A percentile compares a stretch with the other conserved stretches of the same genome.
Evolutionary conservation across 2,888 invertebrate species (phyloP).

Genomic region (Tetheella fluctuosa): DNA sequence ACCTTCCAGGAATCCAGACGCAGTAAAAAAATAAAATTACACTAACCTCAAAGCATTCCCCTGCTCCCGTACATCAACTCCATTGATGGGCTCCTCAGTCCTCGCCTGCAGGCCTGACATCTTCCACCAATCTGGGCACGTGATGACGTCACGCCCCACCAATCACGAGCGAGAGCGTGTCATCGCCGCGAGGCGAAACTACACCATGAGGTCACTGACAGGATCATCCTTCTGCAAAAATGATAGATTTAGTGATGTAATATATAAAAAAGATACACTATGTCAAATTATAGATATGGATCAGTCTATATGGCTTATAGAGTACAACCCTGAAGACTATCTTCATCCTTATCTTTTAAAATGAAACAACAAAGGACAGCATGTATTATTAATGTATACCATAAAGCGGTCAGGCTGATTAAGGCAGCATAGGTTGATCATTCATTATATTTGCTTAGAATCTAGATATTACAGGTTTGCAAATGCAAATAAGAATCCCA

Average conservation of each 20-base stretch:
- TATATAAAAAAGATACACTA: not conserved
- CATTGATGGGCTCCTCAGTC: constrained; percentile 73
- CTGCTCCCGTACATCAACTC: constrained; percentile 78
- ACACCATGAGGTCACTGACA: constrained; percentile 20
- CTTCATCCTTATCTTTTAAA: not conserved
- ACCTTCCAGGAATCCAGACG: not conserved
- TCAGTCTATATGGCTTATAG: too few relatives aligned
- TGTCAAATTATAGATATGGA: not conserved
- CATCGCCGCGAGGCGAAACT: constrained; percentile 51
- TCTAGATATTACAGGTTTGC: not conserved
- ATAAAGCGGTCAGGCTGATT: not conserved
- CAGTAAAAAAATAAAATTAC: constrained; percentile 12
- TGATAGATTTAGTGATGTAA: not conserved
- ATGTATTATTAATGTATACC: too few relatives aligned
- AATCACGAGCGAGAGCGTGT: constrained; percentile 53
- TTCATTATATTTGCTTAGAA: not conserved
- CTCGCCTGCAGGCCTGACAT: constrained; percentile 79
- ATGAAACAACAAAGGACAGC: not conserved
- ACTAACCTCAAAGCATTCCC: constrained; percentile 78
- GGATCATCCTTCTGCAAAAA: constrained; percentile 26
- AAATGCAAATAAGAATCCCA: not conserved
- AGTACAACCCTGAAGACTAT: too few relatives aligned
- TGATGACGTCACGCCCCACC: constrained; percentile 45
- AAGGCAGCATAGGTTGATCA: not conserved
- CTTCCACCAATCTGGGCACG: constrained; percentile 58